These are phyloP conservation scores for Eolophus roseicapilla DNA, from an alignment of 2,113 vertebrate species.

Conservation along the genomic window DNA sequence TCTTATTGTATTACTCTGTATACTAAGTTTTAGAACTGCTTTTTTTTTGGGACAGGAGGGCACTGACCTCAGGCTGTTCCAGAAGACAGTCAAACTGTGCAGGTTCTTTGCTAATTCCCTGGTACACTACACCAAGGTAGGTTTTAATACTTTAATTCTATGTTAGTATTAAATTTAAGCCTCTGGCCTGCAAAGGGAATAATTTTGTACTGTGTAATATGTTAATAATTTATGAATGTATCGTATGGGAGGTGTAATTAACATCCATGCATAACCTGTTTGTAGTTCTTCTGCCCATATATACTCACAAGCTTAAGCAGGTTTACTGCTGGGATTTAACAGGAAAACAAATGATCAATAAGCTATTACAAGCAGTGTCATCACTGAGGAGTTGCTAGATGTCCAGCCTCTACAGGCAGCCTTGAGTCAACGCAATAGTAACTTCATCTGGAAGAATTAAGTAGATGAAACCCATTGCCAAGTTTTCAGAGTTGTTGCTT, in stretches of 20 bases:
- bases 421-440: neutral
- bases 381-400: neutral
- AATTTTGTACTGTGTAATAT: neutral
- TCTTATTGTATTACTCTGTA: neutral
- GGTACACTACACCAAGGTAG: constrained; percentile 94
- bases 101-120: constrained; percentile 95
- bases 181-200: neutral
- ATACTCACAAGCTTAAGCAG: neutral
- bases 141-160: neutral
- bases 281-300: neutral
- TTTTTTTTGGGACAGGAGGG: constrained; percentile 74
- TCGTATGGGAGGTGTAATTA: neutral
- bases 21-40: neutral
- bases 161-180: neutral
- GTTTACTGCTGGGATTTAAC: neutral
- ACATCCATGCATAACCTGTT: neutral
- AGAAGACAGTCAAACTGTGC: constrained; percentile 91
- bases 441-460: neutral
- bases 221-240: neutral
- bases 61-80: constrained; percentile 85
- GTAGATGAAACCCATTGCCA: neutral
- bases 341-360: neutral
- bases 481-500: neutral
- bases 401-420: neutral
- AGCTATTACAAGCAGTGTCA: neutral